Percentiles rank a stretch among this genome's conserved stretches.
These are phyloP conservation scores for Papilio xuthus DNA, from an alignment of 1,140 invertebrate species.

Conservation along the genomic window DNA sequence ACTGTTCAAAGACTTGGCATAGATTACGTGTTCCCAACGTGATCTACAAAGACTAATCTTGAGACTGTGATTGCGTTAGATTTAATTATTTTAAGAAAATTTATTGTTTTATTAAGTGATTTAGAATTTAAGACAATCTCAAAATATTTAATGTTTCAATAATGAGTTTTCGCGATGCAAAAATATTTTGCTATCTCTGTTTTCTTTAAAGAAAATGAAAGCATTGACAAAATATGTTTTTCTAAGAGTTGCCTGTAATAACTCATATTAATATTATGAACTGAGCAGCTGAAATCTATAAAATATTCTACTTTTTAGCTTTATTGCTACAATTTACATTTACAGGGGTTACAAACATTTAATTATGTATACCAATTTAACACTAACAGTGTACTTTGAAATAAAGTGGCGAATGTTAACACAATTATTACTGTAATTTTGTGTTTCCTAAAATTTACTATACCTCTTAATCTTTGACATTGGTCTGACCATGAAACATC, in stretches of 20 bases:
- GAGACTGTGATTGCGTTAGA: constrained; percentile 36
- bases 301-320: constrained; percentile 42
- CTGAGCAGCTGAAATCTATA: constrained; percentile 1
- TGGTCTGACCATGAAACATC: background rate
- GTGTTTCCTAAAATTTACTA: no score
- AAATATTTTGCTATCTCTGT: background rate
- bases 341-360: background rate
- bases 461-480: no score
- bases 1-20: constrained; percentile 29
- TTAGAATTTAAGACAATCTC: constrained; percentile 28
- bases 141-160: background rate
- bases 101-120: constrained; percentile 31
- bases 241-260: background rate
- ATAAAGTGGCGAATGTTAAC: no score
- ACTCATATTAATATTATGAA: background rate
- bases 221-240: background rate
- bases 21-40: constrained; percentile 26
- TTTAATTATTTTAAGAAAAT: constrained; percentile 34
- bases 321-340: background rate
- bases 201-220: background rate
- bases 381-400: background rate
- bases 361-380: background rate
- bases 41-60: constrained; percentile 32
- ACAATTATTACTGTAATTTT: no score
- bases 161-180: background rate